Conservation (phyloP, 2,888 invertebrate species). For the Cabera pusaria region DNA sequence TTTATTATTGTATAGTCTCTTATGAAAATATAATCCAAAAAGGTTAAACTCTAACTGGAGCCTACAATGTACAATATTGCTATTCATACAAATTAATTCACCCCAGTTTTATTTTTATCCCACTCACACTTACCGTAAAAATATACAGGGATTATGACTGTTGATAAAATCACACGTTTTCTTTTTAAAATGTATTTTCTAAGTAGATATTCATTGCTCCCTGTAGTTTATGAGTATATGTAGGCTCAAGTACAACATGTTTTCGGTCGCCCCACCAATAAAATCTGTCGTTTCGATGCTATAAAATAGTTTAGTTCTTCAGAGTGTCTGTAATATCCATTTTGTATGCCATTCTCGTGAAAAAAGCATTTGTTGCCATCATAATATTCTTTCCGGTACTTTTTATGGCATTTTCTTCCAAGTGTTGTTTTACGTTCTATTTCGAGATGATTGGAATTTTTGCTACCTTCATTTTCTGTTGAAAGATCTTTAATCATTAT, state of each 20-base stretch:
- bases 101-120: too few relatives aligned
- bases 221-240: constrained; percentile 6
- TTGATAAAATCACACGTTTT: constrained; percentile 7
- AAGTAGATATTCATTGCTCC: constrained; percentile 8
- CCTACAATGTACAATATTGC: too few relatives aligned
- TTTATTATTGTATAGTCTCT: too few relatives aligned
- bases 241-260: constrained; percentile 17
- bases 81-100: too few relatives aligned
- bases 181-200: too few relatives aligned
- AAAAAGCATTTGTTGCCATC: constrained; percentile 20
- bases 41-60: too few relatives aligned
- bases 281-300: constrained; percentile 17
- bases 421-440: constrained; percentile 6
- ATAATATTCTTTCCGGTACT: constrained; percentile 9
- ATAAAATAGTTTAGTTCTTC: constrained; percentile 26
- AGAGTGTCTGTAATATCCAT: constrained; percentile 24
- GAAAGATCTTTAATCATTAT: too few relatives aligned
- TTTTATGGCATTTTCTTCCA: constrained; percentile 11
- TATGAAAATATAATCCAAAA: too few relatives aligned
- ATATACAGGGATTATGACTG: too few relatives aligned
- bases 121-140: too few relatives aligned
- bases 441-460: too few relatives aligned
- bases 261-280: constrained; percentile 18
- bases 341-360: constrained; percentile 22
- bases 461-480: too few relatives aligned